Percentiles rank a stretch among this genome's conserved stretches.
Evolutionary conservation across 2,797 vertebrate species (phyloP).

Genomic region (Thaleichthys pacificus): DNA sequence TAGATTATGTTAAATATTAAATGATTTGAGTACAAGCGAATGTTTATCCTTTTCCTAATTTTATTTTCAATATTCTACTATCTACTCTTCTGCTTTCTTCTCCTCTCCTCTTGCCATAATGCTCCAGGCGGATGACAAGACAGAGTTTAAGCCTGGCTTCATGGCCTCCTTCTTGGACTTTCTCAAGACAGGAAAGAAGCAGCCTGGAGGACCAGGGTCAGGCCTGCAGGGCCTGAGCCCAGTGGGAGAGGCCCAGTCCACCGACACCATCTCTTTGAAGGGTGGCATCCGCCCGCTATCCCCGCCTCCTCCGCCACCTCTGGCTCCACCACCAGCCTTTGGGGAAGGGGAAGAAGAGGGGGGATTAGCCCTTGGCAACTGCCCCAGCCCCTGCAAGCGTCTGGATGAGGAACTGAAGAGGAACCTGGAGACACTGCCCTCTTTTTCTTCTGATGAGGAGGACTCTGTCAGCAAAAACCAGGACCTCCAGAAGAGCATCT

Average conservation of each 20-base stretch:
- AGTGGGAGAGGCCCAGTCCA: constrained; percentile 33
- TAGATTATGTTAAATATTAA: too few relatives aligned
- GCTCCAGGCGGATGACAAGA: constrained; percentile 81
- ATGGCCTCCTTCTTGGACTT: constrained; percentile 92
- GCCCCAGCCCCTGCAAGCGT: constrained; percentile 86
- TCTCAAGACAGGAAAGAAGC: constrained; percentile 86
- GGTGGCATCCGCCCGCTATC: constrained; percentile 66
- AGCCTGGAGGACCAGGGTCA: constrained; percentile 50
- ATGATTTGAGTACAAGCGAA: too few relatives aligned
- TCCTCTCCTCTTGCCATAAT: neutral
- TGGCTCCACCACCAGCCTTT: constrained; percentile 54
- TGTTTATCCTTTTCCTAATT: neutral
- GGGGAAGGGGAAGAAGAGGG: constrained; percentile 64
- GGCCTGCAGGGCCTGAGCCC: constrained; percentile 37
- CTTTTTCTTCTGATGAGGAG: constrained; percentile 91
- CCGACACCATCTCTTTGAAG: constrained; percentile 66
- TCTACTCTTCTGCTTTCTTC: neutral
- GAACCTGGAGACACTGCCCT: constrained; percentile 88
- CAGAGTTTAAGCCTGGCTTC: constrained; percentile 88
- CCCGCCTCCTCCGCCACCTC: constrained; percentile 52
- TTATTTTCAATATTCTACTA: too few relatives aligned
- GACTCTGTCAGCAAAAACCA: constrained; percentile 92
- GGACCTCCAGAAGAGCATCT: constrained; percentile 93
- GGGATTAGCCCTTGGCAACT: constrained; percentile 77
- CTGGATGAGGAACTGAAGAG: constrained; percentile 89